Evolutionary conservation across 2,888 invertebrate genomes (phyloP).

Genomic region (Agrenia bidenticulata): DNA sequence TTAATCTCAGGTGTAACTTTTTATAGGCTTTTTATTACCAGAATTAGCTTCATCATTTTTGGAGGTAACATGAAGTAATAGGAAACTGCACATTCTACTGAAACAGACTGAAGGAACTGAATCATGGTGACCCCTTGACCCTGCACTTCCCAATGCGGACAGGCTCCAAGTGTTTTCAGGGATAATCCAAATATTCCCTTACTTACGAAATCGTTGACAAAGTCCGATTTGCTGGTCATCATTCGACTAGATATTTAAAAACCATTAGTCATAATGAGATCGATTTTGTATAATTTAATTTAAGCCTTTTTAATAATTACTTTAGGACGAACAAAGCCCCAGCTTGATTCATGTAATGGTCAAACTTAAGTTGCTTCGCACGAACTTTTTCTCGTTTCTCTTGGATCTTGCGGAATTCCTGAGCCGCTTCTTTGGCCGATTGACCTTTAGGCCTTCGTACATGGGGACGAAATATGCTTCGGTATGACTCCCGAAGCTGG

Average conservation of each 20-base stretch:
- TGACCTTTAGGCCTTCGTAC: constrained; percentile 9
- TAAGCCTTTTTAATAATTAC: constrained; percentile 10
- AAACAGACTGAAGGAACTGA: constrained; percentile 27
- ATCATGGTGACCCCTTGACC: constrained; percentile 38
- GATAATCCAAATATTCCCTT: constrained; percentile 39
- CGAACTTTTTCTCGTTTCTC: constrained; percentile 28
- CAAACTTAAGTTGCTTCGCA: constrained; percentile 22
- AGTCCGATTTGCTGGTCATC: constrained; percentile 39
- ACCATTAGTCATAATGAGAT: constrained; percentile 1
- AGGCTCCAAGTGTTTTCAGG: constrained; percentile 30
- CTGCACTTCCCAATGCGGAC: constrained; percentile 41
- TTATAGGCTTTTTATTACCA: too few relatives aligned
- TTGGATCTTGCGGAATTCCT: constrained; percentile 17
- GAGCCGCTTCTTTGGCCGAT: constrained; percentile 13
- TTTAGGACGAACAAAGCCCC: constrained; percentile 37
- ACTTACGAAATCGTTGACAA: constrained; percentile 26
- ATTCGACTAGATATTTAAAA: constrained; percentile 33
- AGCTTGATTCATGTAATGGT: constrained; percentile 39
- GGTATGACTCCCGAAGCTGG: constrained; percentile 25
- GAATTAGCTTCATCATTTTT: constrained; percentile 24
- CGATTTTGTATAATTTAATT: neutral
- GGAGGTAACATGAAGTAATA: constrained; percentile 34
- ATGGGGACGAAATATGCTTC: constrained; percentile 19
- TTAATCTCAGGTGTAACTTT: too few relatives aligned
- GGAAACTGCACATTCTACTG: constrained; percentile 32